A percentile compares a stretch with the other conserved stretches of the same genome.
Evolutionary conservation across 2,888 invertebrate species (phyloP).

Genomic region (Scaptodrosophila latifasciaeformis): DNA sequence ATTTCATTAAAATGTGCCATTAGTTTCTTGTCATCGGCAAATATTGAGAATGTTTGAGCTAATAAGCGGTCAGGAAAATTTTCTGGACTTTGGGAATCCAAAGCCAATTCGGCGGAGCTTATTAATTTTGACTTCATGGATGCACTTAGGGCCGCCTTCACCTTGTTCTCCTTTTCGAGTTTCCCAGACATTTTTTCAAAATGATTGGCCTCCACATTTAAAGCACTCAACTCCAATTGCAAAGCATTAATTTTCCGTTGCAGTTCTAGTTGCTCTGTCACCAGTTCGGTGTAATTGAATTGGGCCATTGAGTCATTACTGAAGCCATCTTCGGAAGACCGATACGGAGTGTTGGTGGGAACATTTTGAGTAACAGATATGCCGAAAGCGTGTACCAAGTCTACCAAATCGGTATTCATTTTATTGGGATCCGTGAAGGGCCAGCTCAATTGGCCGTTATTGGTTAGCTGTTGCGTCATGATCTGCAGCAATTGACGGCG

Average conservation of each 20-base stretch:
- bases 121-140: constrained; percentile 28
- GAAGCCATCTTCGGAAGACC: not conserved
- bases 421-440: constrained; percentile 1
- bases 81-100: constrained; percentile 13
- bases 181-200: constrained; percentile 1
- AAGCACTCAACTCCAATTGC: constrained; percentile 26
- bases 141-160: constrained; percentile 3
- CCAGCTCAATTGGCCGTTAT: not conserved
- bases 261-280: constrained; percentile 7
- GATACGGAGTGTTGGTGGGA: not conserved
- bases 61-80: constrained; percentile 39
- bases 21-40: constrained; percentile 31
- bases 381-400: too few relatives aligned
- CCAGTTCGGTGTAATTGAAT: constrained; percentile 12
- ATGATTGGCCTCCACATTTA: constrained; percentile 29
- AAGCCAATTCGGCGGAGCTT: constrained; percentile 8
- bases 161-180: not conserved
- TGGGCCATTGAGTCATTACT: not conserved
- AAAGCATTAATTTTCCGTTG: constrained; percentile 14
- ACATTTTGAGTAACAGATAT: too few relatives aligned
- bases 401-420: not conserved
- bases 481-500: not conserved
- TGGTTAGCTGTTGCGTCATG: constrained; percentile 10
- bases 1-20: constrained; percentile 14
- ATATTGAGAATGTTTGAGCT: constrained; percentile 24